Evolutionary conservation across 2,113 vertebrate species (phyloP), one percentile per base, ranked within the genome.

Genomic region (Passer domesticus): DNA sequence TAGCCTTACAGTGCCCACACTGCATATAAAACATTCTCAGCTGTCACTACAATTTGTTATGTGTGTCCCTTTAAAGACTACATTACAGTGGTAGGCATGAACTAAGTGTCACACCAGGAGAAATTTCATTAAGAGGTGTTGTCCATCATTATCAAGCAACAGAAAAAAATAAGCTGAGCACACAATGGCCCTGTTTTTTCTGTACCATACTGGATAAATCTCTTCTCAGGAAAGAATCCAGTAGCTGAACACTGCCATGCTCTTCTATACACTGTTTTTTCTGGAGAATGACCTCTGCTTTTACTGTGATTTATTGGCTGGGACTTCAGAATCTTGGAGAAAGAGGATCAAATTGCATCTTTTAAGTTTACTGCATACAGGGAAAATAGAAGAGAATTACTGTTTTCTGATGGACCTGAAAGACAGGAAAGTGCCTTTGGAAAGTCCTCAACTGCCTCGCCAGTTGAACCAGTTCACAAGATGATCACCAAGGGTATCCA

Each of bases 81-180:
- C 21, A 16, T 67, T 63, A 74, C 66, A 91, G 41, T 83, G 78
- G 55, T 49, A 41, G 0, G 1, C 14, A 23, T 47, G 44, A 76
- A 43, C 67, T 14, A 11, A 30, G 18, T 75, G 76, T 83, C 72
- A 55, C 24, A 78, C 25, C 35, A 64, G 80, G 55, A 86, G 14
- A 62, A 47, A 8, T 62, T 86, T 92, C 87, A 76, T 7, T 72
- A 69, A 64, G 37, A 90, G 59, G 27, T 94, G 31, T 23, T 73
- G 94, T 97, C 93, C 75, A 25, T 20, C 9, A 72, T 95, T 94
- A 91, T 90, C 55, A 79, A 90, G 92, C 67, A 96, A 94, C 85
- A 83, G 53, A n/a, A 35, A 55, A 78, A 80, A 37, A 37, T 7
- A 3, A 59, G 75, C 33, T 56, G 50, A 21, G 66, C 20, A 27